Base-by-base conservation (phyloP, 2,113 vertebrate genomes). In the Tachuris rubrigastra region DNA sequence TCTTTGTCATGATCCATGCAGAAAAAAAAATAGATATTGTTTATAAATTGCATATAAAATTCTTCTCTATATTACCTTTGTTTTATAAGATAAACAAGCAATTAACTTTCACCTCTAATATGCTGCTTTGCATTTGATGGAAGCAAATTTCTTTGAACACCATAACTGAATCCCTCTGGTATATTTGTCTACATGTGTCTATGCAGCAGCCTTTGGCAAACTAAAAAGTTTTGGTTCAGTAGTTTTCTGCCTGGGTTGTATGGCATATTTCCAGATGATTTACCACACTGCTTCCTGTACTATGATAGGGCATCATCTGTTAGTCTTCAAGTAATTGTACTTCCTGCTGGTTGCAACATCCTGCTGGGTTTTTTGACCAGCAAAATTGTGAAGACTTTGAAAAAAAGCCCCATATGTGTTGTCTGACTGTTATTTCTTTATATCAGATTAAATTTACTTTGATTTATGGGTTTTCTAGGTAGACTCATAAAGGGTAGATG, bases 271-370 rank as follows among this genome's bases (percentile, higher is more conserved):
- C 74, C 89, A 91, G 81, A 76, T 87, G 62, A 79, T 85, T 92
- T 89, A 72, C 74, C 77, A 65, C 76, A 66, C 84, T 62, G 53
- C 37, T 93, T 96, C 73, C 74, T 47, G 12, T 69, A 46, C n/a
- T 74, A 35, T 77, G 52, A 85, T 85, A 49, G 87, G 81, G 60
- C 66, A 91, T 93, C 84, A 85, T 89, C 93, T 92, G 93, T 79
- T 81, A 85, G 52, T 85, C 76, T 95, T 95, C 93, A 75, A 93
- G 77, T 53, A 87, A 87, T 93, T 89, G 80, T 72, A 85, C 46
- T 85, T 89, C 89, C 66, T 82, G 77, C 87, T 89, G 81, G 15
- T 78, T 79, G 69, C 37, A 93, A 66, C 52, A 68, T 92, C 69
- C 81, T 94, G 37, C 37, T 87, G 91, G 21, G 41, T 23, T 85